Percentiles rank a stretch among this genome's conserved stretches.
Evolutionary conservation across 2,888 invertebrate genomes (phyloP).

Genomic region (Blastobasis lacticolella): DNA sequence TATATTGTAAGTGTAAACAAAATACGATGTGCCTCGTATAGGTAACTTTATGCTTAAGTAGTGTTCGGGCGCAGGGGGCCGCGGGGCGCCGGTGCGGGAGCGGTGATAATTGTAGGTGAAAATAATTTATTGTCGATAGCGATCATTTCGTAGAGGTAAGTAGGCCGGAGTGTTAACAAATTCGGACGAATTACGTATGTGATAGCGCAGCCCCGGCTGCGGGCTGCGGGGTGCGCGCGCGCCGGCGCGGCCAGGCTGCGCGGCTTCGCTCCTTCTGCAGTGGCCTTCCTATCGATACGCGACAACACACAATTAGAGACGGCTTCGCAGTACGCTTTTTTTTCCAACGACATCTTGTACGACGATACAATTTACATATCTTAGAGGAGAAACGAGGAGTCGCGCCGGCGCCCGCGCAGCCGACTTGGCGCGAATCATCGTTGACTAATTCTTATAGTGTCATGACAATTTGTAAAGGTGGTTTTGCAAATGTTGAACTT

Average conservation of each 20-base stretch:
- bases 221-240: slow-evolving; percentile 2
- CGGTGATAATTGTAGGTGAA: slow-evolving; percentile 56
- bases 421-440: slow-evolving; percentile 53
- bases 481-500: slow-evolving; percentile 73
- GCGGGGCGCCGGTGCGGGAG: not conserved
- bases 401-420: slow-evolving; percentile 32
- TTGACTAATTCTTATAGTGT: slow-evolving; percentile 71
- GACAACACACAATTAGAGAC: not conserved
- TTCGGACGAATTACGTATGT: slow-evolving; percentile 69
- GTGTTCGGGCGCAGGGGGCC: slow-evolving; percentile 17
- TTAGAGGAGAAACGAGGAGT: slow-evolving; percentile 45
- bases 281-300: no score
- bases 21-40: no score
- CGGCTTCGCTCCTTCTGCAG: no score
- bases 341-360: no score
- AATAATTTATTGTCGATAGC: slow-evolving; percentile 72
- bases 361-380: slow-evolving; percentile 39
- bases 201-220: slow-evolving; percentile 55
- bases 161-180: slow-evolving; percentile 70
- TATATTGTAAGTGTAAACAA: no score
- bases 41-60: slow-evolving; percentile 7
- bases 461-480: slow-evolving; percentile 69
- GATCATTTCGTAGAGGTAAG: slow-evolving; percentile 71
- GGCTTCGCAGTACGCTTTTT: slow-evolving; percentile 24
- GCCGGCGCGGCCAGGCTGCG: not conserved